Base-by-base conservation (phyloP, 2,888 invertebrate species). In the Philereme vetulata region DNA sequence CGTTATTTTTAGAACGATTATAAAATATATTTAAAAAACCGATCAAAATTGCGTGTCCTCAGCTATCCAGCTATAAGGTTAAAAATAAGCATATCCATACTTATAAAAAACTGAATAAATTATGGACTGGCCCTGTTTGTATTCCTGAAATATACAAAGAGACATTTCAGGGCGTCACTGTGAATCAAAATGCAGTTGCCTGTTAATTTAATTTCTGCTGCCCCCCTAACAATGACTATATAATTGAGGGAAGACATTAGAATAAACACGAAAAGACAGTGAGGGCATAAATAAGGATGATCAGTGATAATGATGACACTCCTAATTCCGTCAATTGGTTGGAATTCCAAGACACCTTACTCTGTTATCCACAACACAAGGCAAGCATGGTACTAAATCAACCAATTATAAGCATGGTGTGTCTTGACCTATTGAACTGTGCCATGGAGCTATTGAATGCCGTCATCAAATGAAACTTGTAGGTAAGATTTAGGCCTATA, bases 321-420 rank as follows among this genome's bases (percentile, higher is more conserved):
- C 58, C 66, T 72, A 76, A 76, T 80, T 76, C 70, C 63, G 69
- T 73, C 76, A 79, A 80, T 76, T 79, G 75, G 56, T 51, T 68
- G 67, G 63, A 64, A 68, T 67, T 66, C 65, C 59, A 60, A 65
- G 69, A 71, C 67, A 77, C 76, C 77, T 74, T 65, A 56, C 55
- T 57, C 55, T 63, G 62, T 43, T 59, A 35, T 46, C 9, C 7
- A n/a, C 4, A 42, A 4, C 8, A 42, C 44, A 56, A 35, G 38
- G 43, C 58, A 53, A 54, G 45, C 44, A 6, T 4, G 40, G 36
- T 36, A 38, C 53, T 57, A 51, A 57, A 47, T 62, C 47, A 62
- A 51, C 57, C 54, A 62, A 57, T 62, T 62, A 55, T 43, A 66
- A 64, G 62, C 42, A 56, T 42, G 52, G 48, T 58, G 40, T 43